phyloP scores from a whole-genome alignment of 2,113 vertebrate species.

The Eulemur rufifrons region DNA sequence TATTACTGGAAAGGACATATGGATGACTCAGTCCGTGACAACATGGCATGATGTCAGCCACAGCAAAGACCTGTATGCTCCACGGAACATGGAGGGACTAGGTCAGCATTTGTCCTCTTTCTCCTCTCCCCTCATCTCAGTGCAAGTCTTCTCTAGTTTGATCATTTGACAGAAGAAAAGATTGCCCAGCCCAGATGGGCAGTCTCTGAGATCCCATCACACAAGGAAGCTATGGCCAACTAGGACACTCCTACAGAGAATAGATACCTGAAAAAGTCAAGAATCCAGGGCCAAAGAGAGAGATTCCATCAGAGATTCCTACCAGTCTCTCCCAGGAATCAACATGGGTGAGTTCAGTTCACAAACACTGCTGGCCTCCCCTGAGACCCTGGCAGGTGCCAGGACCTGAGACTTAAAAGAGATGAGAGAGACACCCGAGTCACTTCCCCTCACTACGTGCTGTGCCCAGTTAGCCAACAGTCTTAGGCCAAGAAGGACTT shows the following conservation, averaged over 20 bases:
- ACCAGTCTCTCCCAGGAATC: background rate
- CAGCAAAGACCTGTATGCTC: background rate
- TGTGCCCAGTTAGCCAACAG: background rate
- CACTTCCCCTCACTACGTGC: background rate
- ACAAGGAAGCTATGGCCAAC: background rate
- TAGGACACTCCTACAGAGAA: background rate
- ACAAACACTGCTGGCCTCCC: background rate
- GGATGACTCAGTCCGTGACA: background rate
- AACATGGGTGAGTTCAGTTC: background rate
- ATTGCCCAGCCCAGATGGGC: background rate
- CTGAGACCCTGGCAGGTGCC: background rate
- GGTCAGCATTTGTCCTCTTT: background rate
- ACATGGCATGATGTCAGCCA: background rate
- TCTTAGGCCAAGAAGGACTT: background rate
- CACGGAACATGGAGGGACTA: background rate
- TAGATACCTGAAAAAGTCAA: background rate
- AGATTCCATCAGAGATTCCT: background rate
- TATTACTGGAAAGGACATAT: background rate
- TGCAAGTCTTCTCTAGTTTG: background rate
- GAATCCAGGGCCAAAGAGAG: background rate
- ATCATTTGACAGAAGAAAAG: background rate
- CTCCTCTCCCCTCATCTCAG: background rate
- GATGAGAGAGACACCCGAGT: background rate
- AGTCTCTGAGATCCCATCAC: background rate
- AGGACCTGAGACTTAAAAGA: background rate